phyloP scores from a whole-genome alignment of 1,140 invertebrate genomes.

The Yoshiicerus persimilis region DNA sequence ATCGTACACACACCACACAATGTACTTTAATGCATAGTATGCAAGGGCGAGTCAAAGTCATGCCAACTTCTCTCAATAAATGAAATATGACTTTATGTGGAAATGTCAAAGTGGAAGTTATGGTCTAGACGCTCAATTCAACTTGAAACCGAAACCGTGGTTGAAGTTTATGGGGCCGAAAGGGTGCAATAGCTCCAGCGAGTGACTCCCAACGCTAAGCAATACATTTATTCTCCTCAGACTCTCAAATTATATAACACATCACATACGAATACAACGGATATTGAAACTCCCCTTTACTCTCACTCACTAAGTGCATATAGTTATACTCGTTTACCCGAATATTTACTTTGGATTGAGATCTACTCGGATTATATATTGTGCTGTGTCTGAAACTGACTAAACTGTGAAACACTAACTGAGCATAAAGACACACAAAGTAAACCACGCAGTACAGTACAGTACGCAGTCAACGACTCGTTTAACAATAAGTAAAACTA shows the following conservation, averaged over 20 bases:
- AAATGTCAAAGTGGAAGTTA: conserved; percentile 15
- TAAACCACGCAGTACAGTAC: not conserved
- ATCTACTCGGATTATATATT: not conserved
- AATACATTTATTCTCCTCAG: not conserved
- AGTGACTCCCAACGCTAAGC: not conserved
- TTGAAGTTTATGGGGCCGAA: not conserved
- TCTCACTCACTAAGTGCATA: too few species aligned
- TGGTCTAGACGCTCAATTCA: conserved; percentile 8
- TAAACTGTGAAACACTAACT: not conserved
- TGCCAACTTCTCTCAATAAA: not conserved
- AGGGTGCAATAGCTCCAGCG: not conserved
- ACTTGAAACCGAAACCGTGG: not conserved
- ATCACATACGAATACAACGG: not conserved
- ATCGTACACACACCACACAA: not conserved
- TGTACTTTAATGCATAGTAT: not conserved
- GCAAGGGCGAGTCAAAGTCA: not conserved
- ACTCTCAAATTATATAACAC: not conserved
- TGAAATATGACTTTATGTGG: conserved; percentile 18
- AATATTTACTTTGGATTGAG: conserved; percentile 1
- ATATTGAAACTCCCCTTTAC: not conserved
- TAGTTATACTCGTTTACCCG: not conserved
- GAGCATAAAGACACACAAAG: not conserved
- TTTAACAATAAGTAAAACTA: not conserved
- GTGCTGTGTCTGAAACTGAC: not conserved
- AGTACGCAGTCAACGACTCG: not conserved